Evolutionary conservation across 2,888 invertebrate genomes (phyloP).

Genomic region (Euphydryas editha): DNA sequence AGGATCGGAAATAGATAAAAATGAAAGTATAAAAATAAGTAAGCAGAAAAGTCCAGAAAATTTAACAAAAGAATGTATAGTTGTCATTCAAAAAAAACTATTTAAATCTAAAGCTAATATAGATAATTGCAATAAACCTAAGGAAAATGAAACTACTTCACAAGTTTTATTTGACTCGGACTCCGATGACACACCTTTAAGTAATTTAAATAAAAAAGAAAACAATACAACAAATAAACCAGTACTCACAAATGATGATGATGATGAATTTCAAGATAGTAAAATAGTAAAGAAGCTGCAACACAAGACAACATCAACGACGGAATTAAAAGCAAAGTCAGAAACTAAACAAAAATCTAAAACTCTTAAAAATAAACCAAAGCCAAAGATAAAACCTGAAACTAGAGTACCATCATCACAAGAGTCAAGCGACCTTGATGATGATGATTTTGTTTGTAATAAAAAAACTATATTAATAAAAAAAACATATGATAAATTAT

Average conservation of each 20-base stretch:
- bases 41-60: constrained; percentile 63
- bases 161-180: constrained; percentile 66
- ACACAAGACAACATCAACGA: constrained; percentile 52
- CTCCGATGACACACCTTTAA: constrained; percentile 67
- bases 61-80: constrained; percentile 73
- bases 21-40: constrained; percentile 15
- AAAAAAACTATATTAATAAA: constrained; percentile 67
- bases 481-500: constrained; percentile 68
- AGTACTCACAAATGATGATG: constrained; percentile 47
- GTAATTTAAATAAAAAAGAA: constrained; percentile 55
- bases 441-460: constrained; percentile 67
- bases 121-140: constrained; percentile 31
- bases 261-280: constrained; percentile 58
- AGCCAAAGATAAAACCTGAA: constrained; percentile 28
- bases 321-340: constrained; percentile 41
- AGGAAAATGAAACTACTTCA: constrained; percentile 44
- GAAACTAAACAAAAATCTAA: constrained; percentile 39
- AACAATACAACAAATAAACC: constrained; percentile 27
- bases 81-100: constrained; percentile 73
- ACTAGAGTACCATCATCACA: constrained; percentile 51
- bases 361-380: constrained; percentile 29
- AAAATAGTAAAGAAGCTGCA: constrained; percentile 47
- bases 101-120: constrained; percentile 50
- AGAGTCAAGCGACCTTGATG: constrained; percentile 54
- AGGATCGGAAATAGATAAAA: neutral